A percentile compares a stretch with the other conserved stretches of the same genome.
These are phyloP conservation scores for Genyomyrus donnyi DNA, from an alignment of 2,113 vertebrate species.

Conservation along the genomic window DNA sequence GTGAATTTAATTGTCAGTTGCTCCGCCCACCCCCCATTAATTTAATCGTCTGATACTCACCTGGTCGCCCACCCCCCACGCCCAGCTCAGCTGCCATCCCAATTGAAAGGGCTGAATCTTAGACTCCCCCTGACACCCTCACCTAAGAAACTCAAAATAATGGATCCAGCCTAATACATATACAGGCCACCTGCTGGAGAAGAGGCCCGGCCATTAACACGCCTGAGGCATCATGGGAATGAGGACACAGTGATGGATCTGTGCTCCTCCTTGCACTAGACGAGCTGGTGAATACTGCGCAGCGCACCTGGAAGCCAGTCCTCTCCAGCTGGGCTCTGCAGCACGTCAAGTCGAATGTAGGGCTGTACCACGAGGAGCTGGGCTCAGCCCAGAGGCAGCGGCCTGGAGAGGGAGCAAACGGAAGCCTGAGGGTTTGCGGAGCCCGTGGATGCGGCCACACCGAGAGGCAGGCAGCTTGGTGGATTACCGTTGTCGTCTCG, in stretches of 20 bases:
- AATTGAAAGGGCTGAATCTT: background rate
- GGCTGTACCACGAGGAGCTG: constrained; percentile 43
- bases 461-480: background rate
- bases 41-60: background rate
- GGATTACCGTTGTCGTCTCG: constrained; percentile 14
- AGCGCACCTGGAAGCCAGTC: constrained; percentile 53
- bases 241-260: background rate
- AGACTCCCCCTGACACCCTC: background rate
- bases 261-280: background rate
- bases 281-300: background rate
- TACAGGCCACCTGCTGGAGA: background rate
- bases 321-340: constrained; percentile 49
- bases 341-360: constrained; percentile 49
- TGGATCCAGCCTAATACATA: background rate
- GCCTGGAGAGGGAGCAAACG: constrained; percentile 38
- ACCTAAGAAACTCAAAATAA: background rate
- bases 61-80: background rate
- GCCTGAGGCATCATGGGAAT: background rate
- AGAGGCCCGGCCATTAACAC: background rate
- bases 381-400: constrained; percentile 49
- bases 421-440: background rate
- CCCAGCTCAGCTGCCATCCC: background rate
- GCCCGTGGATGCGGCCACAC: background rate
- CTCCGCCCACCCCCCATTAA: background rate
- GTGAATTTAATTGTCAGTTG: background rate